Evolutionary conservation across 2,797 vertebrate genomes (phyloP).

Genomic region (Tachyglossus aculeatus): DNA sequence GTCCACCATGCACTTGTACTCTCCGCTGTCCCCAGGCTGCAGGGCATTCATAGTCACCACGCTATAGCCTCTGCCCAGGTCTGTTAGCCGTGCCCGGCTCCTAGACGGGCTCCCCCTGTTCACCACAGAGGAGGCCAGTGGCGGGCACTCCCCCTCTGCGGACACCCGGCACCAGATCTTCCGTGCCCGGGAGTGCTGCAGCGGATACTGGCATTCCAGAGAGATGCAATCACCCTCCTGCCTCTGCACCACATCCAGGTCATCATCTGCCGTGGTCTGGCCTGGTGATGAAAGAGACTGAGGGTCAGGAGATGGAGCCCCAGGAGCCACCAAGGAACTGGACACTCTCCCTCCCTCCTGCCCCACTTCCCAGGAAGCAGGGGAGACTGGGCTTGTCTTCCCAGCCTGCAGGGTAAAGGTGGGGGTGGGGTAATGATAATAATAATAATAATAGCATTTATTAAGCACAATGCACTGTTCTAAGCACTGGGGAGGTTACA

Average conservation of each 20-base stretch:
- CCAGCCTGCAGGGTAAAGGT: neutral
- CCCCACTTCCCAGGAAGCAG: neutral
- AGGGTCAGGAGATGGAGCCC: too few species aligned
- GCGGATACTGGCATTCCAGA: constrained; percentile 50
- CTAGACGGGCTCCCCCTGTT: neutral
- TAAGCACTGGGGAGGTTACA: too few species aligned
- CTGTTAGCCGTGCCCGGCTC: constrained; percentile 18
- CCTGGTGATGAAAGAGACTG: constrained; percentile 8
- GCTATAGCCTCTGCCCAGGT: constrained; percentile 53
- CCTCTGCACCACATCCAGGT: neutral
- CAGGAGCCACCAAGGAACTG: too few species aligned
- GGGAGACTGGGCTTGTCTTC: neutral
- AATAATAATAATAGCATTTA: too few species aligned
- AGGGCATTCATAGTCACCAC: constrained; percentile 48
- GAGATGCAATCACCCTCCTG: neutral
- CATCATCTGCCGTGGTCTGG: neutral
- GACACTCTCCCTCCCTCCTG: too few species aligned
- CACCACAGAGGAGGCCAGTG: constrained; percentile 42
- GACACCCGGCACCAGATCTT: constrained; percentile 54
- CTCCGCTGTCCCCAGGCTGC: constrained; percentile 30
- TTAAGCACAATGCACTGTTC: too few species aligned
- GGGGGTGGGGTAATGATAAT: neutral
- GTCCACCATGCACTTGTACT: constrained; percentile 53
- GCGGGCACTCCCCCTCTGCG: constrained; percentile 1
- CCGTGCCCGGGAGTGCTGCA: constrained; percentile 30